Base-by-base conservation (phyloP, 2,888 invertebrate species). In the Cecidostiba fungosa region DNA sequence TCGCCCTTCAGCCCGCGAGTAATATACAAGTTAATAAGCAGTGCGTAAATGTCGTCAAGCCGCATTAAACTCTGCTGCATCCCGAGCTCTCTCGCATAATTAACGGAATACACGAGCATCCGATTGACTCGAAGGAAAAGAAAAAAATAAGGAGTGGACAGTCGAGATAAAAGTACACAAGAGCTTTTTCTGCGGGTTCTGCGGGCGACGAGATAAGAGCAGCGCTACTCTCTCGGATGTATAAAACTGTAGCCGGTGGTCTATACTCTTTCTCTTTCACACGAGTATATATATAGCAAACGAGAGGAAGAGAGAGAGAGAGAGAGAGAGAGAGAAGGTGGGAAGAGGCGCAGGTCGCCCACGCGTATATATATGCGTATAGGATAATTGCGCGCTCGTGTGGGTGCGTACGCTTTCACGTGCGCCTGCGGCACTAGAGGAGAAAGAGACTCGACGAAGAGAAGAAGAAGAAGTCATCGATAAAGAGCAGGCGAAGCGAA, bases 301-400 rank as follows among this genome's bases (percentile, higher is more conserved):
- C 19, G 54, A 59, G 54, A 59, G 54, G 3, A 1, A 14, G 8
- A n/a, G 59, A 36, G 32, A n/a, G 36, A n/a, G 59, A 36, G 32
- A n/a, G 36, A 54, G 78, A 70, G 23, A 39, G 32, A 29, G 43
- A 39, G 39, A 50, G 50, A 26, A 90, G 90, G 90, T 90, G 91
- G 91, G 91, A 90, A 92, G 90, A 91, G 90, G 90, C 32, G 54
- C 54, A 59, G 72, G 43, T 92, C 92, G 91, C 93, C 93, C 92
- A 93, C 93, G 92, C 92, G 91, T 69, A 79, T 92, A 92, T 92
- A n/a, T n/a, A 92, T 69, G 82, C 92, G 92, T 92, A n/a, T n/a
- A 92, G 92, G 92, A 93, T 93, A 93, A 93, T 93, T 93, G 93
- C 92, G 92, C 91, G 92, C 91, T 91, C 89, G 90, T 26, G 70